Conservation (phyloP, 1,140 invertebrate genomes). For the Drosophila bocqueti region DNA sequence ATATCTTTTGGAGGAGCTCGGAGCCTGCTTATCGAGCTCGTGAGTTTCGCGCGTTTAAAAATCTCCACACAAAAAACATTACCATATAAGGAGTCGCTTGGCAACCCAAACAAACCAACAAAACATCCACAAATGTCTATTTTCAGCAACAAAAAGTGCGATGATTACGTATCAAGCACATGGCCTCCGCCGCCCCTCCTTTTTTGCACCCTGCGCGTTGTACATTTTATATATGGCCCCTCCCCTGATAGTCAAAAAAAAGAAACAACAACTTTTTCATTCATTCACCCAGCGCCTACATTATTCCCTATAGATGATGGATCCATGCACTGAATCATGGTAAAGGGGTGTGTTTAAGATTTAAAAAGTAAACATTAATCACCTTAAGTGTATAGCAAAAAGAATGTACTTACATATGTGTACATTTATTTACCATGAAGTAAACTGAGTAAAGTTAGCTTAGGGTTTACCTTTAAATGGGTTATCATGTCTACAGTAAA, state of each 20-base stretch:
- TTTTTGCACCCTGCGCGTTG: constrained; percentile 34
- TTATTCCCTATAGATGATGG: constrained; percentile 7
- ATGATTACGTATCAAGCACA: constrained; percentile 65
- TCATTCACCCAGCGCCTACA: constrained; percentile 44
- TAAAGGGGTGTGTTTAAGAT: not conserved
- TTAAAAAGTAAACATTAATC: not conserved
- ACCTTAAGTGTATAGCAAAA: not conserved
- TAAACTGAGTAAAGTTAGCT: not conserved
- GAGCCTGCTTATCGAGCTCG: constrained; percentile 52
- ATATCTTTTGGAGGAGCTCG: constrained; percentile 6
- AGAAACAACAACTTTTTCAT: constrained; percentile 45
- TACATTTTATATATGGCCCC: constrained; percentile 28
- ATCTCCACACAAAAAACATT: constrained; percentile 61
- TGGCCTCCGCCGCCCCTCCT: constrained; percentile 41
- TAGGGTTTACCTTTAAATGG: not conserved
- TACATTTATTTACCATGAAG: not conserved
- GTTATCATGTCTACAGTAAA: constrained; percentile 4
- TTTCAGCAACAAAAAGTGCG: constrained; percentile 46
- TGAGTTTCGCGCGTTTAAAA: constrained; percentile 38
- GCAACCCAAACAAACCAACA: constrained; percentile 29
- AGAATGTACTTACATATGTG: not conserved
- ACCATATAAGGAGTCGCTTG: constrained; percentile 60
- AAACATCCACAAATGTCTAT: constrained; percentile 62
- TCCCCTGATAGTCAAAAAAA: constrained; percentile 24
- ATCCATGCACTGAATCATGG: constrained; percentile 2